These are phyloP conservation scores for Opisthocomus hoazin DNA, from an alignment of 2,113 vertebrate genomes.

Conservation along the genomic window DNA sequence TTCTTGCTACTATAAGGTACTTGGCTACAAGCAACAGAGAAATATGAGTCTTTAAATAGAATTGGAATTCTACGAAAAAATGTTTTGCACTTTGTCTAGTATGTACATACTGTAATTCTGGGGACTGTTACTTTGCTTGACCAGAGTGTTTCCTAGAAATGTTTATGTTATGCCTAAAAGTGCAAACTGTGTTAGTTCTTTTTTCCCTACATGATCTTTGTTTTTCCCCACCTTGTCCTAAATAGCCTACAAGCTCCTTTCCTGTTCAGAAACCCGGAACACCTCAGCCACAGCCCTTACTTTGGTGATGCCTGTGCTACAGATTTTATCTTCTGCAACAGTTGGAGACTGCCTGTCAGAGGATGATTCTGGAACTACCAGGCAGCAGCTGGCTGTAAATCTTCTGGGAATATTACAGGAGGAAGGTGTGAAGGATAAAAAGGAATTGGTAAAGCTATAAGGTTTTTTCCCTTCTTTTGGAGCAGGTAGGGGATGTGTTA, in stretches of 20 bases:
- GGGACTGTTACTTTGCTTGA: not conserved
- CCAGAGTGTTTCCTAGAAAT: not conserved
- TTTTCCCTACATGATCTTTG: not conserved
- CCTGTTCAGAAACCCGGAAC: constrained; percentile 46
- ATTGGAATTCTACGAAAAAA: not conserved
- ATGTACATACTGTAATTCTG: not conserved
- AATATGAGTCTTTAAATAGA: not conserved
- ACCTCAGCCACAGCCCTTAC: constrained; percentile 65
- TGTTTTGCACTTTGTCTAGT: not conserved
- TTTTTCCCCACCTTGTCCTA: not conserved
- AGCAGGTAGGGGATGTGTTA: not conserved
- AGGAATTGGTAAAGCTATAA: constrained; percentile 41
- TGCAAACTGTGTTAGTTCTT: not conserved
- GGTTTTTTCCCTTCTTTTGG: not conserved
- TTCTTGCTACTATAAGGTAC: not conserved
- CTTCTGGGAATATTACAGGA: constrained; percentile 73
- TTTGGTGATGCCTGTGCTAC: constrained; percentile 86
- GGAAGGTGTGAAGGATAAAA: not conserved
- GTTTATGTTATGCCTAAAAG: not conserved
- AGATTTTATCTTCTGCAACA: constrained; percentile 80
- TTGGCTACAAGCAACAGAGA: not conserved
- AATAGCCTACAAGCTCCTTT: constrained; percentile 79
- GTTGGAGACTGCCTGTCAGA: constrained; percentile 76
- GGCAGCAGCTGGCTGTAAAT: constrained; percentile 75
- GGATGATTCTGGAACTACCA: constrained; percentile 62